Evolutionary conservation across 2,888 invertebrate genomes (phyloP).

Genomic region (Conchocele bisecta): DNA sequence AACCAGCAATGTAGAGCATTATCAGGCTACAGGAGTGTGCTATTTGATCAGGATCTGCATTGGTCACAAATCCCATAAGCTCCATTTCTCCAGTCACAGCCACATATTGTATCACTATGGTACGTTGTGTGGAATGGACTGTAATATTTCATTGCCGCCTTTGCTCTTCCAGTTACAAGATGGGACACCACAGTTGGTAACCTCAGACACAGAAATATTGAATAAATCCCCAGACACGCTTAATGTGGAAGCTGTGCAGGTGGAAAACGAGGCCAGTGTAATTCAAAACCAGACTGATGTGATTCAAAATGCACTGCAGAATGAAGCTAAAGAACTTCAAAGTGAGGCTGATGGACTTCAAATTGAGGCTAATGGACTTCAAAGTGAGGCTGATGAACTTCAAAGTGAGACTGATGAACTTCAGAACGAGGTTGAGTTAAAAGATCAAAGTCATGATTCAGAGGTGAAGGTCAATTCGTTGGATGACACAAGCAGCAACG

Average conservation of each 20-base stretch:
- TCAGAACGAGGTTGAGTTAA: constrained; percentile 24
- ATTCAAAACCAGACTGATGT: constrained; percentile 16
- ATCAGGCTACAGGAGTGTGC: too few species aligned
- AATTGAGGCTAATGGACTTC: constrained; percentile 4
- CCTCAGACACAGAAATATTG: not conserved
- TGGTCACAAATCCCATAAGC: too few species aligned
- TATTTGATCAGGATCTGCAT: too few species aligned
- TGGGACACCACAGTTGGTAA: not conserved
- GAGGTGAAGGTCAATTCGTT: constrained; percentile 4
- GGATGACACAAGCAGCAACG: too few species aligned
- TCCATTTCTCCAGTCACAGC: too few species aligned
- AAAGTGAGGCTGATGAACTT: constrained; percentile 23
- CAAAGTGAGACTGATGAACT: constrained; percentile 12
- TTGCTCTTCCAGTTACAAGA: too few species aligned
- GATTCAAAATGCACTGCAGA: too few species aligned
- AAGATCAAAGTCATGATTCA: not conserved
- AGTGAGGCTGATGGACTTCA: constrained; percentile 19
- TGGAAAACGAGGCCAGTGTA: constrained; percentile 20
- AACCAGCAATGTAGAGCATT: too few species aligned
- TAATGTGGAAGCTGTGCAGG: not conserved
- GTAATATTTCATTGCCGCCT: too few species aligned
- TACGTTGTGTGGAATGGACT: not conserved
- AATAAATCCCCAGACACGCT: constrained; percentile 3
- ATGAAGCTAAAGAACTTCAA: constrained; percentile 1
- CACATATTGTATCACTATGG: not conserved